Evolutionary conservation across 2,888 invertebrate genomes (phyloP).

Genomic region (Eilema griseolum): DNA sequence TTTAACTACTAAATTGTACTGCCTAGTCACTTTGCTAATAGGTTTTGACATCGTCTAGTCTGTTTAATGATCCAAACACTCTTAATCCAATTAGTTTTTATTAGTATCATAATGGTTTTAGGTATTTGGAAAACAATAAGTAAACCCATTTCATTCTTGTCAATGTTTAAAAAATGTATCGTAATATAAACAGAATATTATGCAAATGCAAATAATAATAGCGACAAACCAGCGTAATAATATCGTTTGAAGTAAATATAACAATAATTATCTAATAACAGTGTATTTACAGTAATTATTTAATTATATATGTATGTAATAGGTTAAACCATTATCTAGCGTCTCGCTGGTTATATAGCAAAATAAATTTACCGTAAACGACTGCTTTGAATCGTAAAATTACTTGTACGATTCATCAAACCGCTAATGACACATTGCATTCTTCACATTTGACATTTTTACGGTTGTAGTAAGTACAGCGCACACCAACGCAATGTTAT

Average conservation of each 20-base stretch:
- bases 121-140: neutral
- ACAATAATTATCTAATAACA: neutral
- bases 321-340: neutral
- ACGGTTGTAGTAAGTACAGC: neutral
- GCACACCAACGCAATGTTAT: neutral
- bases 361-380: neutral
- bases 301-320: neutral
- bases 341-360: neutral
- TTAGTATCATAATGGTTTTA: neutral
- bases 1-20: too few species aligned
- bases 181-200: neutral
- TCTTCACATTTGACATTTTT: slow-evolving; percentile 4
- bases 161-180: neutral
- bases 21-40: neutral
- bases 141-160: neutral
- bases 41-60: neutral
- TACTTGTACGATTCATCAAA: neutral
- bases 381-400: neutral
- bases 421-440: neutral
- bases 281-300: neutral
- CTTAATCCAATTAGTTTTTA: neutral
- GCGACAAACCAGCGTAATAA: neutral
- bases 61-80: too few species aligned
- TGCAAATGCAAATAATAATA: neutral
- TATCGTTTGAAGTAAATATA: neutral